Base-by-base conservation (phyloP, 23 tunicate species). In the Ascidia mentula region DNA sequence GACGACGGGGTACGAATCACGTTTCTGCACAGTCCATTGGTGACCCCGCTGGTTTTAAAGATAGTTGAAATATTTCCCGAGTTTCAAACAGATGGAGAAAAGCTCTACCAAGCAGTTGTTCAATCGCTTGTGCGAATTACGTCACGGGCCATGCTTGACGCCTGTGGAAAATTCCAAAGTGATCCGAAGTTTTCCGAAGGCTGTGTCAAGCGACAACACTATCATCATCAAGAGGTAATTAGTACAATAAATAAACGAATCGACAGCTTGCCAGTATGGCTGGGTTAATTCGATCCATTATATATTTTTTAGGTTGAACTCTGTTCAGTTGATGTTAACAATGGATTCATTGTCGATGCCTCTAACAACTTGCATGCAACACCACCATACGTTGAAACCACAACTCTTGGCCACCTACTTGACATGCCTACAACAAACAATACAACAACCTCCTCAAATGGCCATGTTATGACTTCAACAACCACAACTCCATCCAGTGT, bases 1-100 rank as follows among this genome's bases (percentile, higher is more conserved):
- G 45, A 79, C 24, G 89, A 85, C 36, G 89, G 89, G 5, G 89
- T 85, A 6, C 76, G 76, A 0, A 85, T 85, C 40, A 85, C 89
- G 8, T 85, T 78, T 6, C 79, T 85, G 26, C 89, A 85, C 71
- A 85, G 89, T 46, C 83, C 83, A 5, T 40, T 85, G 72, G 83
- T 85, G 0, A 85, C 89, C 1, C 79, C 83, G n/a, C 83, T 85
- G 12, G 72, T 79, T 2, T 69, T 78, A 69, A 77, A 77, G 33
- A 40, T 85, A 22, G 37, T 85, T 33, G 30, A 40, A 22, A 37
- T 22, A 18, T 65, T 78, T 35, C 76, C 89, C 38, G 77, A 75
- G 22, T 40, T 85, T 6, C n/a, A 38, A 30, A 45, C 42, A 4
- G 83, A 85, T 37, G 89, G 82, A 7, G 71, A 71, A 33, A 73